Conservation (phyloP, 2,888 invertebrate species). For the Apamea monoglypha region DNA sequence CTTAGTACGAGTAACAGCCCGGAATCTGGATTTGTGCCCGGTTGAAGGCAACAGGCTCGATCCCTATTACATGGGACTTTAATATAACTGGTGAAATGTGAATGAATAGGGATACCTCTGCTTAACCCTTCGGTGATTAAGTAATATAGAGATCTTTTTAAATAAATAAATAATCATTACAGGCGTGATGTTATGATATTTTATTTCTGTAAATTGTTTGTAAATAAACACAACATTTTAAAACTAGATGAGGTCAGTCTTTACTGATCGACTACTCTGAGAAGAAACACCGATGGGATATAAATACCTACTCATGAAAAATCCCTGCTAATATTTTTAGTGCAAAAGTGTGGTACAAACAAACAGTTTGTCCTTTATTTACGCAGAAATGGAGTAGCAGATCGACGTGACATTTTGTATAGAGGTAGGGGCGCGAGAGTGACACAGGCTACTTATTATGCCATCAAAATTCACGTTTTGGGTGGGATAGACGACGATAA, state of each 20-base stretch:
- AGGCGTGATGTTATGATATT: no score
- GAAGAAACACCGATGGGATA: background rate
- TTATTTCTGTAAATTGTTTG: background rate
- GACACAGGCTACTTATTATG: no score
- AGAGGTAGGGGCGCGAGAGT: no score
- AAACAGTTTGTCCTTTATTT: background rate
- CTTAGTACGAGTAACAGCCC: background rate
- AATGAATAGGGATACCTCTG: no score
- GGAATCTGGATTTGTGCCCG: background rate
- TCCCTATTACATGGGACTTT: no score
- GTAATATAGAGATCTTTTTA: no score
- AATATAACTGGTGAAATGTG: no score
- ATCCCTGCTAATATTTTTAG: background rate
- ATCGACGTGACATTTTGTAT: background rate
- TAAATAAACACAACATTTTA: no score
- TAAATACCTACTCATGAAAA: background rate
- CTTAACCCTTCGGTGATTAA: no score
- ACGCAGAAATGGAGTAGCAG: background rate
- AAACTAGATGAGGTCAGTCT: background rate
- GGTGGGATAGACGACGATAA: background rate
- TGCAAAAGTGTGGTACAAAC: background rate
- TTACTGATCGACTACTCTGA: background rate
- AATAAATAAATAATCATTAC: no score
- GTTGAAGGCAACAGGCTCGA: no score
- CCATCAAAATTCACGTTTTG: background rate